A percentile compares a stretch with the other conserved stretches of the same genome.
These are phyloP conservation scores for Chaenodraco wilsoni DNA, from an alignment of 2,797 vertebrate species.

Conservation along the genomic window DNA sequence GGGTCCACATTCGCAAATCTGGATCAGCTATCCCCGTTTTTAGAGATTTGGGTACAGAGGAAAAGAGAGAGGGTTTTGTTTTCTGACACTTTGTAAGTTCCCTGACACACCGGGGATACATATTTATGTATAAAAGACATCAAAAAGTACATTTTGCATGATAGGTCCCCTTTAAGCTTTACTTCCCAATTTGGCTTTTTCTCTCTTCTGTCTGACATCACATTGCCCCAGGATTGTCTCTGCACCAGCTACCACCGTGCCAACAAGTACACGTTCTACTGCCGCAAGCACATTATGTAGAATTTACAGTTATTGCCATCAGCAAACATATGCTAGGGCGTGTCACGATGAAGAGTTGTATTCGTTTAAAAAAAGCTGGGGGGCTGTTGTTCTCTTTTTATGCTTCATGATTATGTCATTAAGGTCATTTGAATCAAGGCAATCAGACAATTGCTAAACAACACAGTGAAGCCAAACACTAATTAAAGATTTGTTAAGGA, in stretches of 20 bases:
- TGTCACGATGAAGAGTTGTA: conserved; percentile 2
- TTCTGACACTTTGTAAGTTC: too few relatives aligned
- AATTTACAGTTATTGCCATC: conserved; percentile 38
- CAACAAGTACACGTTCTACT: conserved; percentile 21
- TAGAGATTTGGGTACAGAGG: too few relatives aligned
- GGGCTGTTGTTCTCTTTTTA: not conserved
- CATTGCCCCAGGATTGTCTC: conserved; percentile 42
- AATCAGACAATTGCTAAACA: conserved; percentile 20
- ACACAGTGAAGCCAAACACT: not conserved
- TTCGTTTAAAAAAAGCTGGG: not conserved
- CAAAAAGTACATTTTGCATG: too few relatives aligned
- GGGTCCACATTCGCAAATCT: too few relatives aligned
- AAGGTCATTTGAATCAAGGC: conserved; percentile 9
- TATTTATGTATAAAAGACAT: too few relatives aligned
- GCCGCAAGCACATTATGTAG: conserved; percentile 35
- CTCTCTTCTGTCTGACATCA: conserved; percentile 28
- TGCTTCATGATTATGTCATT: conserved; percentile 23
- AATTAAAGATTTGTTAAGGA: conserved; percentile 14
- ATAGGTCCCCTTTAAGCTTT: too few relatives aligned
- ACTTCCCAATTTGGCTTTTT: conserved; percentile 6
- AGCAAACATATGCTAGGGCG: conserved; percentile 56
- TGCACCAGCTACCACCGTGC: conserved; percentile 19
- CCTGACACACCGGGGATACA: too few relatives aligned
- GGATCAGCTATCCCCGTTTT: too few relatives aligned
- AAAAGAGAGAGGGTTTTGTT: too few relatives aligned